Evolutionary conservation across 2,888 invertebrate species (phyloP).

Genomic region (Drosophila picticornis): DNA sequence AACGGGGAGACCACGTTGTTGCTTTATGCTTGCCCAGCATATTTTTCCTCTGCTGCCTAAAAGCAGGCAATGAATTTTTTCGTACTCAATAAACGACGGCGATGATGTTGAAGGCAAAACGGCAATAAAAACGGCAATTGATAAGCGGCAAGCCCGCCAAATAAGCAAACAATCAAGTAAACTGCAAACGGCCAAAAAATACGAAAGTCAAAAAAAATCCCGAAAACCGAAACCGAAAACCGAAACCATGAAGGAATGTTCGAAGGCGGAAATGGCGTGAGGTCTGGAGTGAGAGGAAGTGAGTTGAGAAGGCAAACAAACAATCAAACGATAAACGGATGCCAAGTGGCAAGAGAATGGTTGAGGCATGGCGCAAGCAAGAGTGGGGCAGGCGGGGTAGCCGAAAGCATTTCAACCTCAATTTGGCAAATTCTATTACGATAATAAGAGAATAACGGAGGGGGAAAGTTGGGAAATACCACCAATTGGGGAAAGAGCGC

Average conservation of each 20-base stretch:
- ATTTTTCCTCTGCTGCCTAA: slow-evolving; percentile 49
- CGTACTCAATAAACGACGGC: slow-evolving; percentile 67
- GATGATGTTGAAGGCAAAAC: slow-evolving; percentile 64
- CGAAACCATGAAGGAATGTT: slow-evolving; percentile 26
- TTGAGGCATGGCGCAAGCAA: slow-evolving; percentile 45
- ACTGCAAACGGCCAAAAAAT: slow-evolving; percentile 36
- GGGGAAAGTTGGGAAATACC: slow-evolving; percentile 28
- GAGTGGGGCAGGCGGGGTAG: slow-evolving; percentile 15
- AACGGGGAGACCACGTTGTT: slow-evolving; percentile 9
- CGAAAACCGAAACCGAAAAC: slow-evolving; percentile 16
- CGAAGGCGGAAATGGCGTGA: background rate
- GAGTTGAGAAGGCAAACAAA: slow-evolving; percentile 68
- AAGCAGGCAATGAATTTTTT: slow-evolving; percentile 62
- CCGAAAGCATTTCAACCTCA: slow-evolving; percentile 83
- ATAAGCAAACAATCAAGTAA: slow-evolving; percentile 75
- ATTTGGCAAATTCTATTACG: slow-evolving; percentile 84
- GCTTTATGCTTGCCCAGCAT: slow-evolving; percentile 42
- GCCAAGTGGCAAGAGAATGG: slow-evolving; percentile 58
- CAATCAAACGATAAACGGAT: slow-evolving; percentile 81
- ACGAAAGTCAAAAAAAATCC: slow-evolving; percentile 16
- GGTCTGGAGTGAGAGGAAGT: background rate
- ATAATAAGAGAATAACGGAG: slow-evolving; percentile 71
- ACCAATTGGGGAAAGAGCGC: slow-evolving; percentile 43
- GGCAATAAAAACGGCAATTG: slow-evolving; percentile 80
- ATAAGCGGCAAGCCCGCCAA: slow-evolving; percentile 71